Percentiles rank a stretch among this genome's conserved stretches.
Evolutionary conservation across 2,888 invertebrate genomes (phyloP).

Genomic region (Iphiclides podalirius): DNA sequence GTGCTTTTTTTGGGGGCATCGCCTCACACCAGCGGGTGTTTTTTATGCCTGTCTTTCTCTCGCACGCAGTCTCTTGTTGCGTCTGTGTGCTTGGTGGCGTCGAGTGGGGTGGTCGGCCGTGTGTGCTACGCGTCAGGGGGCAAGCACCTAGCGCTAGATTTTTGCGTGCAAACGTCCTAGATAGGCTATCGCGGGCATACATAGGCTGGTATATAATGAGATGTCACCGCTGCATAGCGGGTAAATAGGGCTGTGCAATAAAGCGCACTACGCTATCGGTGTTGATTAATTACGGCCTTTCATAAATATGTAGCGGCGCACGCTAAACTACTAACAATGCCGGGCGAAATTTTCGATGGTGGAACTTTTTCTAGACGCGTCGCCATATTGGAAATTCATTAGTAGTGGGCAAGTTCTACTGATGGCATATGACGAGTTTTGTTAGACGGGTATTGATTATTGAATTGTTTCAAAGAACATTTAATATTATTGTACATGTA

Average conservation of each 20-base stretch:
- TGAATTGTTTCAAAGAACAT: too few species aligned
- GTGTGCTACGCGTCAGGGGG: conserved; percentile 45
- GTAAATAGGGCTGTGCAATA: conserved; percentile 70
- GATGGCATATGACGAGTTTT: too few species aligned
- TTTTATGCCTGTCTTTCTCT: conserved; percentile 78
- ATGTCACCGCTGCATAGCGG: conserved; percentile 64
- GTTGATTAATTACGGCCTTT: conserved; percentile 71
- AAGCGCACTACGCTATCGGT: conserved; percentile 61
- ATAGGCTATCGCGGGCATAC: conserved; percentile 56
- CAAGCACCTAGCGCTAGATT: conserved; percentile 75
- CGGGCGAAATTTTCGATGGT: conserved; percentile 4
- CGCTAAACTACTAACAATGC: conserved; percentile 21
- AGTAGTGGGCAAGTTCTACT: too few species aligned
- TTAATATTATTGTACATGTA: too few species aligned
- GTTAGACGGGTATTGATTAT: too few species aligned
- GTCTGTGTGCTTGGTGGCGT: conserved; percentile 37
- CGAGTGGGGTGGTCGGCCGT: too few species aligned
- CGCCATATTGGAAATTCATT: not conserved
- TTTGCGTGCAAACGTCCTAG: conserved; percentile 76
- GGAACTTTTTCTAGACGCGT: not conserved
- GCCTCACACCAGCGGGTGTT: conserved; percentile 76
- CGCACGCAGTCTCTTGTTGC: conserved; percentile 58
- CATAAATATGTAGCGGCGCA: conserved; percentile 32
- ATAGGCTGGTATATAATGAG: conserved; percentile 69
- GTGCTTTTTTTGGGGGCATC: conserved; percentile 80